These are phyloP conservation scores for Melinaea marsaeus DNA, from an alignment of 2,888 invertebrate genomes.

Conservation along the genomic window DNA sequence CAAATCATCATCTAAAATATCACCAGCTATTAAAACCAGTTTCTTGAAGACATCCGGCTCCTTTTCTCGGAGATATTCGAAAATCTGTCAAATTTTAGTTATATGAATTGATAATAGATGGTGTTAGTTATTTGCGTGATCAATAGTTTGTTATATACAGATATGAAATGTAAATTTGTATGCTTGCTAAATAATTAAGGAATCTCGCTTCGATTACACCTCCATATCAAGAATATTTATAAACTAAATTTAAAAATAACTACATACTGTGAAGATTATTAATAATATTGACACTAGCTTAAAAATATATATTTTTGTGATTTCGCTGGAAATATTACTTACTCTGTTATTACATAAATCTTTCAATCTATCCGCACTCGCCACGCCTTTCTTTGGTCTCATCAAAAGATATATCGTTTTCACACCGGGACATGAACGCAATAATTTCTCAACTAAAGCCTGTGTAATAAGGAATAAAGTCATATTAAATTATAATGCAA, in stretches of 20 bases:
- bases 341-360: constrained; percentile 58
- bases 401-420: constrained; percentile 26
- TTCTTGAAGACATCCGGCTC: constrained; percentile 80
- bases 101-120: not conserved
- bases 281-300: not conserved
- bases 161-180: no score
- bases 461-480: constrained; percentile 5
- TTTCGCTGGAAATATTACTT: not conserved
- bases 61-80: constrained; percentile 71
- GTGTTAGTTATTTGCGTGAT: not conserved
- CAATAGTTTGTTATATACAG: no score
- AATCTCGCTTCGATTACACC: not conserved
- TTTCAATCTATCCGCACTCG: constrained; percentile 78
- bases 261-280: not conserved
- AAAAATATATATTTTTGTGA: not conserved
- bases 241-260: not conserved
- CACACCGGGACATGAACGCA: constrained; percentile 23
- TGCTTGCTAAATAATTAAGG: not conserved
- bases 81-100: constrained; percentile 57
- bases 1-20: constrained; percentile 78
- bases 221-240: not conserved
- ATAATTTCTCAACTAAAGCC: constrained; percentile 28
- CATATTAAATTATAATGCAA: no score
- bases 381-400: constrained; percentile 71
- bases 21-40: constrained; percentile 81